Percentiles rank a stretch among this genome's conserved stretches.
Conservation (phyloP, 2,797 vertebrate species). For the Acrossocheilus wenchowensis region DNA sequence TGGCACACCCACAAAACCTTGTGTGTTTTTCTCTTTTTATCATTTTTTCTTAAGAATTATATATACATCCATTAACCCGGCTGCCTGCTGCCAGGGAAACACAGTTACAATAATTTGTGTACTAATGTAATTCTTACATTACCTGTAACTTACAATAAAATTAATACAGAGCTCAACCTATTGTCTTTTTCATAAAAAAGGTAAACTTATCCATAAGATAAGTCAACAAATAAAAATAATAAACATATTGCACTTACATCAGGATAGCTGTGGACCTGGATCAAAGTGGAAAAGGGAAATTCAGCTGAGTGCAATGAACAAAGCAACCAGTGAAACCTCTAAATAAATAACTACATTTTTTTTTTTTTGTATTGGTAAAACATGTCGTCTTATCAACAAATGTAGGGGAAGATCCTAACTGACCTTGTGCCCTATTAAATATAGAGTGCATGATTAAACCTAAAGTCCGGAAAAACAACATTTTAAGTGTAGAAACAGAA, state of each 20-base stretch:
- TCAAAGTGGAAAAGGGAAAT: slow-evolving; percentile 71
- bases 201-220: slow-evolving; percentile 70
- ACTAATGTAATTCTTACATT: slow-evolving; percentile 69
- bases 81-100: slow-evolving; percentile 82
- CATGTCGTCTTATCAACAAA: slow-evolving; percentile 58
- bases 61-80: slow-evolving; percentile 84
- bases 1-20: slow-evolving; percentile 72
- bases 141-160: slow-evolving; percentile 77
- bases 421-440: slow-evolving; percentile 67
- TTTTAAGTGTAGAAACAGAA: slow-evolving; percentile 54
- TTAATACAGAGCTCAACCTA: slow-evolving; percentile 79
- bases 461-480: slow-evolving; percentile 61
- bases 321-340: slow-evolving; percentile 82
- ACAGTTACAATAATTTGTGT: slow-evolving; percentile 78
- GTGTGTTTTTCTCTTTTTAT: slow-evolving; percentile 69
- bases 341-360: slow-evolving; percentile 91
- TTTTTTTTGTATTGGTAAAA: slow-evolving; percentile 71
- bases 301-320: slow-evolving; percentile 78
- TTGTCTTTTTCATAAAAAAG: slow-evolving; percentile 70
- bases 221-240: slow-evolving; percentile 69
- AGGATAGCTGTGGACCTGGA: slow-evolving; percentile 76
- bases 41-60: slow-evolving; percentile 82
- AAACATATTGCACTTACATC: slow-evolving; percentile 95
- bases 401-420: slow-evolving; percentile 57
- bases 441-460: slow-evolving; percentile 74